Base-by-base conservation (phyloP, 2,113 vertebrate genomes). In the Chascanopsetta lugubris region DNA sequence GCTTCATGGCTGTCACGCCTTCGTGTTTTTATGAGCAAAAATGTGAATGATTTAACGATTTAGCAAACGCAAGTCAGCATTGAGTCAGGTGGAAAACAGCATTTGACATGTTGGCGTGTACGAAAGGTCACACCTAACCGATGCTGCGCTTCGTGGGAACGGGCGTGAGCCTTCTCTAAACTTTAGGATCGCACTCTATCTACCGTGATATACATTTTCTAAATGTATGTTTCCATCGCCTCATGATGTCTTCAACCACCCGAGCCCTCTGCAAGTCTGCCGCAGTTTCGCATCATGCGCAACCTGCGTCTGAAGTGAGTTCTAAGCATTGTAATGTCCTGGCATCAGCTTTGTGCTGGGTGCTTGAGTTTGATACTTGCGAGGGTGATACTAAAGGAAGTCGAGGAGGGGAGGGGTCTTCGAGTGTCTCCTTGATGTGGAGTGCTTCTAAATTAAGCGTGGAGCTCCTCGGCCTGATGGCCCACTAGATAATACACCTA, bases 381-480 rank as follows among this genome's bases (percentile, higher is more conserved):
- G 61, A 80, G 79, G 77, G 72, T 69, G 66, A 64, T 73, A 38
- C 74, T 70, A 60, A 74, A 88, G 86, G 75, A 89, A 87, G 85
- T 77, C 60, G 78, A 79, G 67, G 65, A 75, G 72, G 78, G 82
- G 83, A 83, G 82, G 69, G 68, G 74, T 70, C 75, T 75, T 88
- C 47, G 66, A 88, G 84, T 84, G 80, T 84, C 79, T 86, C 67
- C 81, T 87, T 84, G 72, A 89, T 88, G 77, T 87, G 54, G 66
- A 88, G 86, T 85, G 80, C 43, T 77, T 82, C 87, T 89, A 87
- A 88, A 88, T 86, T 85, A 86, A 85, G 88, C 62, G 57, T 22
- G 26, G 63, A 59, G 57, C 53, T 51, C 65, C 20, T 80, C 56
- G 20, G 46, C 42, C 38, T 22, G 60, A 85, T 82, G 68, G 49